These are phyloP conservation scores for Priocnemis perturbator DNA, from an alignment of 2,888 invertebrate species.

Conservation along the genomic window DNA sequence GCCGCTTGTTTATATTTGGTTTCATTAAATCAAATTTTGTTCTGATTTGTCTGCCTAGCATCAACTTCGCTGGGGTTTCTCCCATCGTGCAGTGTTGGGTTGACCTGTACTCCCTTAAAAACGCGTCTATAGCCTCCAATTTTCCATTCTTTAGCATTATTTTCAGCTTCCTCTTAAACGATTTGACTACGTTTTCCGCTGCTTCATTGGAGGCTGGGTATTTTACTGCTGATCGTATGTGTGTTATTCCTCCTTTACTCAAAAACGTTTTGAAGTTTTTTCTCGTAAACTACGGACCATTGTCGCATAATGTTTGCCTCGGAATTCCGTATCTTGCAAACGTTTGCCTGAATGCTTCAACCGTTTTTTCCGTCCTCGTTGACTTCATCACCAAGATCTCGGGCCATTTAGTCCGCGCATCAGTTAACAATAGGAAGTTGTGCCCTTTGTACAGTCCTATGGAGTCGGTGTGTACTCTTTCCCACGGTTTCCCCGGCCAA, in stretches of 20 bases:
- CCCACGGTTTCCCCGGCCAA: slow-evolving; percentile 41
- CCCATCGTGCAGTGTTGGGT: background rate
- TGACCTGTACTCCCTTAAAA: background rate
- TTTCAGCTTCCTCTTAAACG: slow-evolving; percentile 44
- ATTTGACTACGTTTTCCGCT: slow-evolving; percentile 44
- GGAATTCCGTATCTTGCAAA: background rate
- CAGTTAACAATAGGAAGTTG: too few relatives aligned
- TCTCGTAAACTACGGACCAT: too few relatives aligned
- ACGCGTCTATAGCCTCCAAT: too few relatives aligned
- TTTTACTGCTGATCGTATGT: slow-evolving; percentile 34
- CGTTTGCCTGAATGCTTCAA: slow-evolving; percentile 15
- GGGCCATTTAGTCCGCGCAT: slow-evolving; percentile 48
- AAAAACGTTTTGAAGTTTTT: too few relatives aligned
- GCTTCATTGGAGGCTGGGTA: slow-evolving; percentile 12
- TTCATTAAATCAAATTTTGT: background rate
- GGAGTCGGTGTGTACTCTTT: slow-evolving; percentile 46
- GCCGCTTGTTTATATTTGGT: background rate
- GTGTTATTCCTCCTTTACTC: slow-evolving; percentile 37
- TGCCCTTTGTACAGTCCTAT: too few relatives aligned
- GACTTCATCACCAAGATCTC: slow-evolving; percentile 45
- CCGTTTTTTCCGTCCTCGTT: slow-evolving; percentile 27
- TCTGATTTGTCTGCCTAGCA: background rate
- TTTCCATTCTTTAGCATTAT: background rate
- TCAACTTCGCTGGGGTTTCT: background rate
- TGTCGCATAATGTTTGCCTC: too few relatives aligned